These are phyloP conservation scores for Ochropleura plecta DNA, from an alignment of 2,888 invertebrate species.

Conservation along the genomic window DNA sequence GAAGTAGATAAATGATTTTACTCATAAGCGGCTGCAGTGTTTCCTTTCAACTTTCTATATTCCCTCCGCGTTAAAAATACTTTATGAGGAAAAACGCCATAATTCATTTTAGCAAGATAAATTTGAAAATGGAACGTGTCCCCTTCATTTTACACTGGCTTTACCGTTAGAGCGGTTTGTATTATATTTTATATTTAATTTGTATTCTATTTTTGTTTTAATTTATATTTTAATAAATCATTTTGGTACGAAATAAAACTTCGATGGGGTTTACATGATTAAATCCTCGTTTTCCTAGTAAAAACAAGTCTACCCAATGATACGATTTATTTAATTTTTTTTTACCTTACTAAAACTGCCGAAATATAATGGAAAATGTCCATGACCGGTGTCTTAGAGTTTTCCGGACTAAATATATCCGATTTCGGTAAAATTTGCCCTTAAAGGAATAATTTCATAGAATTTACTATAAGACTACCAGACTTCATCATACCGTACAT, in stretches of 20 bases:
- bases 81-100: slow-evolving; percentile 37
- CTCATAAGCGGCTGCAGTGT: slow-evolving; percentile 6
- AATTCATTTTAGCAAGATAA: slow-evolving; percentile 48
- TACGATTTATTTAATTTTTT: background rate
- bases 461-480: background rate
- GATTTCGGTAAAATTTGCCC: background rate
- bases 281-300: background rate
- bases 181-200: background rate
- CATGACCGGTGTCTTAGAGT: no score
- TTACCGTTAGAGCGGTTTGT: slow-evolving; percentile 10
- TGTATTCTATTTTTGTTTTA: no score
- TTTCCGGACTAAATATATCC: background rate
- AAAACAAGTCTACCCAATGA: no score
- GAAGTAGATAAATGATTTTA: slow-evolving; percentile 16
- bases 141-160: slow-evolving; percentile 12
- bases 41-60: slow-evolving; percentile 35
- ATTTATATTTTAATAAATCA: background rate
- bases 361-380: background rate
- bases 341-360: background rate
- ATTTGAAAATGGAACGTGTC: slow-evolving; percentile 40
- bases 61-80: slow-evolving; percentile 24
- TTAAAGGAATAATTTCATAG: background rate
- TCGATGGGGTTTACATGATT: background rate
- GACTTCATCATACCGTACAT: no score
- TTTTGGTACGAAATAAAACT: background rate